Conservation (phyloP, 2,113 vertebrate genomes). For the Dolichallabes microphthalmus region DNA sequence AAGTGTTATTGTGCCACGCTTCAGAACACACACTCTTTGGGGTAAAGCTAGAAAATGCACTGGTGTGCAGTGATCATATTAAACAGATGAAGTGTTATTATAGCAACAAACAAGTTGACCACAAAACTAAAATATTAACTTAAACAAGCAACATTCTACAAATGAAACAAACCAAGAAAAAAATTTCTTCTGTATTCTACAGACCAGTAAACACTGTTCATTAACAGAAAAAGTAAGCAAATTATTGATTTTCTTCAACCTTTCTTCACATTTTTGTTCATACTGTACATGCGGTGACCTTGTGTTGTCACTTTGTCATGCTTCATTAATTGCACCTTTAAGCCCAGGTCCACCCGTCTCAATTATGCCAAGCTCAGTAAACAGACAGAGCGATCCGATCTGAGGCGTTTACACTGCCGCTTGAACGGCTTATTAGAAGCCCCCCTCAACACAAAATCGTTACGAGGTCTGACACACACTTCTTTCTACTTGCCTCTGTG, state of each 20-base stretch:
- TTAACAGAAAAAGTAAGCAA: slow-evolving; percentile 28
- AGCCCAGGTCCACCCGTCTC: slow-evolving; percentile 69
- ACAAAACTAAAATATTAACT: slow-evolving; percentile 5
- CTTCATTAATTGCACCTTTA: slow-evolving; percentile 66
- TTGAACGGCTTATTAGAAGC: slow-evolving; percentile 68
- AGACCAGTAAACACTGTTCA: slow-evolving; percentile 10
- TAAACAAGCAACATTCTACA: slow-evolving; percentile 12
- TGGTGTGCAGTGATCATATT: slow-evolving; percentile 31
- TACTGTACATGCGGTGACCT: slow-evolving; percentile 53
- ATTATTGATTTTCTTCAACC: slow-evolving; percentile 43
- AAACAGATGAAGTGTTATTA: slow-evolving; percentile 22
- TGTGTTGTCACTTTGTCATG: slow-evolving; percentile 59
- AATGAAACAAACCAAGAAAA: background rate
- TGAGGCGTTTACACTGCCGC: slow-evolving; percentile 50
- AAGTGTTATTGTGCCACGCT: slow-evolving; percentile 42
- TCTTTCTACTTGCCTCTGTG: slow-evolving; percentile 65
- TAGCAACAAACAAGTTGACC: slow-evolving; percentile 3
- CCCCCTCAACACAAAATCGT: slow-evolving; percentile 65
- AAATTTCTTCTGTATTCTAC: background rate
- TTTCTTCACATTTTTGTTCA: slow-evolving; percentile 48
- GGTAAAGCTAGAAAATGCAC: slow-evolving; percentile 28
- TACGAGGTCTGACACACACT: slow-evolving; percentile 71
- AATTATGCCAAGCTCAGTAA: slow-evolving; percentile 63
- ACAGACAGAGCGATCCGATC: slow-evolving; percentile 69
- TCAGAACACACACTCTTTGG: slow-evolving; percentile 48